A percentile compares a stretch with the other conserved stretches of the same genome.
phyloP scores from a whole-genome alignment of 1,140 invertebrate genomes.

The Diplogasteroides magnus region DNA sequence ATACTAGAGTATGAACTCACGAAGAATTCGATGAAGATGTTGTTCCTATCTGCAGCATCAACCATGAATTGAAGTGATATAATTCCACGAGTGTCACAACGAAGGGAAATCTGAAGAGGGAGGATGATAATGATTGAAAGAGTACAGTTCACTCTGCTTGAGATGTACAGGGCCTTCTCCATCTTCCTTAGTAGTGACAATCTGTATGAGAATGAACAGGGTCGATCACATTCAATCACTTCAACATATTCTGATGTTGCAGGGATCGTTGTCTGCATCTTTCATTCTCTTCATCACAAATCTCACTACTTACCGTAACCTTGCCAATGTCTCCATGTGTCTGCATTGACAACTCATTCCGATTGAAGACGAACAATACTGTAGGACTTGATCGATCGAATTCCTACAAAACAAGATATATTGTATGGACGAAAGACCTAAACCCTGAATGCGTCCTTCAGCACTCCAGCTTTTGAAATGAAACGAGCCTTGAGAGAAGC shows the following conservation, averaged over 20 bases:
- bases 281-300: too few relatives aligned
- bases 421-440: neutral
- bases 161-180: neutral
- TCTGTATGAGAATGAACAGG: neutral
- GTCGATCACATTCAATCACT: neutral
- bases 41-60: neutral
- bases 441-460: neutral
- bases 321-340: neutral
- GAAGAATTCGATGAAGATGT: neutral
- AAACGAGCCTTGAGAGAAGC: neutral
- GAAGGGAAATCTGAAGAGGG: neutral
- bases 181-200: neutral
- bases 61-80: neutral
- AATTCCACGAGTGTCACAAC: neutral
- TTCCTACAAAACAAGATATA: neutral
- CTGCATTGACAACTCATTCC: neutral
- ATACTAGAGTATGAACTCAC: too few relatives aligned
- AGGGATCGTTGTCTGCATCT: neutral
- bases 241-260: neutral
- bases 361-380: neutral
- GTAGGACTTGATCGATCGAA: neutral
- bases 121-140: too few relatives aligned
- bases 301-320: neutral
- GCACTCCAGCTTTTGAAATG: neutral
- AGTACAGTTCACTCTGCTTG: neutral